Evolutionary conservation across 1,140 invertebrate genomes (phyloP), one percentile per base, ranked within the genome.

Genomic region (Pristionchus pacificus): DNA sequence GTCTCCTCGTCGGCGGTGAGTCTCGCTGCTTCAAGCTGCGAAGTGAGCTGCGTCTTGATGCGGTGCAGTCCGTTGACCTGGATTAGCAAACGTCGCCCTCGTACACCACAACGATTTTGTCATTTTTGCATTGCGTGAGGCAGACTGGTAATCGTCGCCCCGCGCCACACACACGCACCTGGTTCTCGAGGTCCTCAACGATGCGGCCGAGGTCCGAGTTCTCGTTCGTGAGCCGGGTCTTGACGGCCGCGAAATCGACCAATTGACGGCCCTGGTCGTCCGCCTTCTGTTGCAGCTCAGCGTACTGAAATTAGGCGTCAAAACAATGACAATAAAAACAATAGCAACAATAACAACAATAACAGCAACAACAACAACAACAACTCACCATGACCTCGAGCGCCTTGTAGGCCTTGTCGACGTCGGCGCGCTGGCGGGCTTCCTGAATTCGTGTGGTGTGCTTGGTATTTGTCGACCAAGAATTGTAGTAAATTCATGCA

Each of bases 161-260:
- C n/a, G 30, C n/a, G n/a, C n/a, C n/a, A n/a, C n/a, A n/a, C n/a
- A n/a, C n/a, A n/a, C n/a, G n/a, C n/a, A 80, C 30, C 71, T 84
- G 82, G 58, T 79, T 79, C 87, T 98, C 95, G 80, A 95, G 92
- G 86, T 98, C 96, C 86, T 97, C 95, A 77, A 98, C 84, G 86
- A 95, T 93, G 75, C 93, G 89, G 83, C 92, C 88, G 65, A 98
- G 88, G 86, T 98, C 95, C 76, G 90, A 90, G 89, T 96, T 97
- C 86, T 99, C 96, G 82, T 94, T 93, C 80, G 92, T 92, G 85
- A 97, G 86, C 87, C 95, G 94, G 91, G 95, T 95, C 90, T 97
- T 97, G 84, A 92, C 90, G 78, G 92, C 90, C 85, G 95, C 93
- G 86, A 96, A 93, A 87, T 97, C 94, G 85, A 93, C 93, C 80